Evolutionary conservation across 2,888 invertebrate species (phyloP), one percentile per base, ranked within the genome.

Genomic region (Caenorhabditis sp.): DNA sequence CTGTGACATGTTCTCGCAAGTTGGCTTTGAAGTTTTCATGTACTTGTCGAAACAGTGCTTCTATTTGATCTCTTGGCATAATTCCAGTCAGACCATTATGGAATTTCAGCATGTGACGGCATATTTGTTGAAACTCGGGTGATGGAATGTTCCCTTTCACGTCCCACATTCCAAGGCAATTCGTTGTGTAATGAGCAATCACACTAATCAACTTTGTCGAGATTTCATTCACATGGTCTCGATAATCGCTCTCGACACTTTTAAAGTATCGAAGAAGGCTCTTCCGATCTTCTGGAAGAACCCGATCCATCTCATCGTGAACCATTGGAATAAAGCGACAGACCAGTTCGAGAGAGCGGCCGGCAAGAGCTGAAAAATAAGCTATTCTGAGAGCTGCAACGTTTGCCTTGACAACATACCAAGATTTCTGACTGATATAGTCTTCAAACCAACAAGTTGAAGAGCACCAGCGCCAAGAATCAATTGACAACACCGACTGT

Each of bases 381-480:
- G 24, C 26, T 14, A 14, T 26, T 14, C 1, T 16, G 16, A 3
- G n/a, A n/a, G n/a, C n/a, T n/a, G n/a, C n/a, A 22, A 51, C 5
- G 49, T 26, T 0, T 31, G 7, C 31, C 7, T 6, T 38, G 38
- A 38, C 2, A 38, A 6, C 12, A 0, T 47, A 93, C 94, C 97
- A 90, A 99, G 94, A 93, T 98, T 97, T 44, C 96, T 96, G 90
- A 96, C 97, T 5, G 97, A 97, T 86, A 97, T 97, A 31, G 96
- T 97, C 87, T 93, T 93, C 59, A 94, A 90, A 0, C 98, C 98
- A 47, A 97, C 97, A 85, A 96, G 95, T 91, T 96, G 96, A 92
- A 98, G 95, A 7, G 99, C 98, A 56, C 98, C 98, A 51, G 98
- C 98, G 56, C 98, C 98, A 74, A 99, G 94, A 73, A 99, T 96